Base-by-base conservation (phyloP, 2,888 invertebrate species). In the Drosophila colorata region DNA sequence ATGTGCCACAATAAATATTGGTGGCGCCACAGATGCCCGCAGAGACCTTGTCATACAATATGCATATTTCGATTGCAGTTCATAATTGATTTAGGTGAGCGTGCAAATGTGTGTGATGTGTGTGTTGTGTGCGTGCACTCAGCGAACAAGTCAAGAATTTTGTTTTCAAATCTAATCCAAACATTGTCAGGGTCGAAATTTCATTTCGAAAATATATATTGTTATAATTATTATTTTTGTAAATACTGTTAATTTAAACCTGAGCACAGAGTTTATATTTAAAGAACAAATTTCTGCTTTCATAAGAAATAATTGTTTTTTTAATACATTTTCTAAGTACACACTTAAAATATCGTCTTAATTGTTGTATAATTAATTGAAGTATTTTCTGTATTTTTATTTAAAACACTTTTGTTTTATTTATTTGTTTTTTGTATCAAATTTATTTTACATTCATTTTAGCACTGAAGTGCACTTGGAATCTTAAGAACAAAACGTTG, bases 1-100 rank as follows among this genome's bases (percentile, higher is more conserved):
- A 53, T 64, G 68, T 35, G 55, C 52, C 48, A 63, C 71, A 72
- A 74, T 76, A 75, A 72, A 76, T 71, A 75, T 58, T 18, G 46
- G 58, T 59, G 71, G 71, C 75, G 75, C 74, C 60, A 61, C 52
- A 38, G 23, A 57, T 46, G 56, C 60, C 41, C 49, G 49, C 46
- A 40, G 67, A 58, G 67, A 67, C 47, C 47, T 40, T 59, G 48
- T 35, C 47, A 69, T 73, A 52, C 61, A 68, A 67, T 35, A 72
- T 74, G 74, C 68, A 74, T 67, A 72, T 77, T 73, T 70, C 70
- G 74, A 78, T 73, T 77, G 69, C 58, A 63, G 58, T 63, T 65
- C 47, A 73, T 77, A 73, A 73, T 77, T 77, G 65, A 77, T 77
- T 77, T 73, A 69, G 61, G 44, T 47, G 51, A 14, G 25, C 51